phyloP scores from a whole-genome alignment of 1,140 invertebrate genomes.

The Leptestheria dahalacensis region DNA sequence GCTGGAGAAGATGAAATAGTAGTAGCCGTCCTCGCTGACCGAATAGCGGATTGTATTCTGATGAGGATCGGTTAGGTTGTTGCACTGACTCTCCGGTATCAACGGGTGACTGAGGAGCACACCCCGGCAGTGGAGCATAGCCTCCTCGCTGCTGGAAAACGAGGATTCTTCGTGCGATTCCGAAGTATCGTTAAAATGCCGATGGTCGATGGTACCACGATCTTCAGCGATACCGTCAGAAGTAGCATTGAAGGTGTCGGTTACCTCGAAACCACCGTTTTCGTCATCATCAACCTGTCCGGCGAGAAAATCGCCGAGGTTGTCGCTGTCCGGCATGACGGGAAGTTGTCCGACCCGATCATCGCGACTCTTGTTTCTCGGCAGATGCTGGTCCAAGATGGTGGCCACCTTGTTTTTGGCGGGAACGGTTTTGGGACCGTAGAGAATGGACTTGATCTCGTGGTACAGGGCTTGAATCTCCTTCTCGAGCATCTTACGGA shows the following conservation, averaged over 20 bases:
- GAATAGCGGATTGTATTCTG: conserved; percentile 35
- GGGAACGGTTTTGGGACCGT: neutral
- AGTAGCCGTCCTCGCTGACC: conserved; percentile 54
- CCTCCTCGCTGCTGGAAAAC: conserved; percentile 58
- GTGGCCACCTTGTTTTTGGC: neutral
- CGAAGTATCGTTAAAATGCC: conserved; percentile 39
- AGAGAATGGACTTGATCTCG: conserved; percentile 10
- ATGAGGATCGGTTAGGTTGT: conserved; percentile 41
- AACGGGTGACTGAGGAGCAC: conserved; percentile 52
- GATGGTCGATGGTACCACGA: conserved; percentile 34
- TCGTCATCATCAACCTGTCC: conserved; percentile 36
- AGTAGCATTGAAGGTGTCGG: conserved; percentile 6
- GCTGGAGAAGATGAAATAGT: conserved; percentile 66
- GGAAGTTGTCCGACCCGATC: neutral
- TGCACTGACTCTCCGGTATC: conserved; percentile 41
- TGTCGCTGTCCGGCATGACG: neutral
- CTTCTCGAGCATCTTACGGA: conserved; percentile 11
- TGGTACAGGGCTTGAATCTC: conserved; percentile 8
- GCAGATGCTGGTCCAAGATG: neutral
- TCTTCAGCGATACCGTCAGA: conserved; percentile 45
- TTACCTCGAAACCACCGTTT: conserved; percentile 43
- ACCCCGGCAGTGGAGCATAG: conserved; percentile 51
- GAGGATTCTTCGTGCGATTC: conserved; percentile 64
- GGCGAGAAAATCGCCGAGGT: neutral
- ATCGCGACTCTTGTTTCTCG: neutral